phyloP scores from a whole-genome alignment of 2,797 vertebrate genomes.

The Chloroceryle amazona region DNA sequence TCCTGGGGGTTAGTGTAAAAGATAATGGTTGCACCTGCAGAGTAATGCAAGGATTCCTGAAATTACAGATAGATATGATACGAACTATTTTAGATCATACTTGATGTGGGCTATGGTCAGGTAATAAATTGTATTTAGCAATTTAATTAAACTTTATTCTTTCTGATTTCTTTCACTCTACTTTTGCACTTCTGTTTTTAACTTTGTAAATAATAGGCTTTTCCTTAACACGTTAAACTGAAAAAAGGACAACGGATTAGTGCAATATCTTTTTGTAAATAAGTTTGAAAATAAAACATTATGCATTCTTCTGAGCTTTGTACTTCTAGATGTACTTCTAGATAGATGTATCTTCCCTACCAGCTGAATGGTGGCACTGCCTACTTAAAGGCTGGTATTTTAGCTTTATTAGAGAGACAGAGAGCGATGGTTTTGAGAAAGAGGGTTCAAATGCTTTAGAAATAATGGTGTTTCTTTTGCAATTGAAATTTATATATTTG shows the following conservation, averaged over 20 bases:
- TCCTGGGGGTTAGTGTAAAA: background rate
- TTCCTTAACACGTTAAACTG: conserved; percentile 55
- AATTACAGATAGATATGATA: background rate
- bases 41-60: background rate
- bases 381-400: conserved; percentile 10
- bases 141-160: conserved; percentile 73
- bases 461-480: conserved; percentile 8
- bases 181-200: conserved; percentile 78
- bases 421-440: background rate
- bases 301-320: conserved; percentile 60
- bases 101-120: conserved; percentile 72
- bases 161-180: conserved; percentile 70
- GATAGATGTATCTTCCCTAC: conserved; percentile 27
- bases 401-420: conserved; percentile 17
- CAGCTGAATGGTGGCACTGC: background rate
- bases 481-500: conserved; percentile 22
- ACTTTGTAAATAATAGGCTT: conserved; percentile 68
- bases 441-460: background rate
- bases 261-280: conserved; percentile 80
- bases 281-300: conserved; percentile 68
- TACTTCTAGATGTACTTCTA: conserved; percentile 28
- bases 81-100: conserved; percentile 28
- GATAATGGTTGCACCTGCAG: background rate
- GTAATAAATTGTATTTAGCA: conserved; percentile 75
- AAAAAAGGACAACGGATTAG: conserved; percentile 53